Conservation (phyloP, 2,797 vertebrate species). For the Anguilla marmorata region DNA sequence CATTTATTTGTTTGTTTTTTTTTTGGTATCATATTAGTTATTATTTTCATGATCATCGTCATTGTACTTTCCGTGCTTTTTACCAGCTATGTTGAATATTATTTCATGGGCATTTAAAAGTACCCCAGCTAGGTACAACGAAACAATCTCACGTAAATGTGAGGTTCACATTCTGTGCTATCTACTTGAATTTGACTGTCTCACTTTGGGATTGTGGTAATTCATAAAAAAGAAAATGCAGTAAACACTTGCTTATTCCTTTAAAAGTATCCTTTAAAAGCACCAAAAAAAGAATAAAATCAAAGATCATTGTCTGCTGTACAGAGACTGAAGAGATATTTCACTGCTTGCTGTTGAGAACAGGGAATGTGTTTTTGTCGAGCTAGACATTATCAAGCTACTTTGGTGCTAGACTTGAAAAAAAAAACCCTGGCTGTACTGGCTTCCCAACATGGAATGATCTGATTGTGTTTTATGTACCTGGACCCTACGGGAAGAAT, state of each 20-base stretch:
- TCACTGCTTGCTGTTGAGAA: slow-evolving; percentile 21
- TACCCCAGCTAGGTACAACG: slow-evolving; percentile 45
- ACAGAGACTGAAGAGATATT: slow-evolving; percentile 25
- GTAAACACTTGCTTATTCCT: slow-evolving; percentile 40
- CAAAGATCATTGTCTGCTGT: slow-evolving; percentile 30
- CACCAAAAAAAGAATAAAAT: slow-evolving; percentile 26
- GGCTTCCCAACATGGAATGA: slow-evolving; percentile 28
- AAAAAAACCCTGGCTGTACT: slow-evolving; percentile 45
- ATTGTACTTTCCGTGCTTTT: slow-evolving; percentile 39
- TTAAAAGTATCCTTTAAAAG: slow-evolving; percentile 28
- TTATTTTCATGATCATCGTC: slow-evolving; percentile 31
- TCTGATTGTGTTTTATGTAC: slow-evolving; percentile 19
- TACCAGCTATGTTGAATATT: slow-evolving; percentile 43
- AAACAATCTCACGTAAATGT: slow-evolving; percentile 43
- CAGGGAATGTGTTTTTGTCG: slow-evolving; percentile 42
- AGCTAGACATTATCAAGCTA: slow-evolving; percentile 47
- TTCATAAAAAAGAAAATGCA: slow-evolving; percentile 53
- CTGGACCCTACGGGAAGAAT: slow-evolving; percentile 38
- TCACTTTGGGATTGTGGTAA: slow-evolving; percentile 44
- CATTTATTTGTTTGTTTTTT: slow-evolving; percentile 22
- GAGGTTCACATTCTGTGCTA: slow-evolving; percentile 60
- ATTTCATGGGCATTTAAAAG: slow-evolving; percentile 62
- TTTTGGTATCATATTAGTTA: slow-evolving; percentile 48
- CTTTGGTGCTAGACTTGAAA: slow-evolving; percentile 56
- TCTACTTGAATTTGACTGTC: slow-evolving; percentile 65